A percentile compares a stretch with the other conserved stretches of the same genome.
Evolutionary conservation across 2,113 vertebrate genomes (phyloP).

Genomic region (Muntiacus reevesi): DNA sequence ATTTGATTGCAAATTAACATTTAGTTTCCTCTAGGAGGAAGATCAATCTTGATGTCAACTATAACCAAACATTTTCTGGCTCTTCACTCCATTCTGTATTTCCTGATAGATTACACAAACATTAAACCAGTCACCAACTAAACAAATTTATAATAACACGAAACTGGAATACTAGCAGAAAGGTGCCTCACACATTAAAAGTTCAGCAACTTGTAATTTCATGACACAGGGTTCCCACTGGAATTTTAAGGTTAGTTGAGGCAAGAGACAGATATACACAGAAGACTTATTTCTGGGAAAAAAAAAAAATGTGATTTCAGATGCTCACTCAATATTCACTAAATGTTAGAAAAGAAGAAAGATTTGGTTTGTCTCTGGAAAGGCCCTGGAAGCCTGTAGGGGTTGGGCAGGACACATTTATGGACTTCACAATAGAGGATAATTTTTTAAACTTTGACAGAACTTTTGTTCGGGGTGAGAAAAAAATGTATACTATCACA

Average conservation of each 20-base stretch:
- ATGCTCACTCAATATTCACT: neutral
- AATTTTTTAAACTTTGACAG: neutral
- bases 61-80: neutral
- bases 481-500: neutral
- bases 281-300: neutral
- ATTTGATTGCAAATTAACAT: neutral
- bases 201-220: neutral
- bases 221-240: neutral
- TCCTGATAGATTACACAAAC: neutral
- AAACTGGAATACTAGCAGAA: neutral
- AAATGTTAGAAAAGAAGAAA: slow-evolving; percentile 1
- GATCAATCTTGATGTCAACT: neutral
- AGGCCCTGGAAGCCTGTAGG: neutral
- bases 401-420: neutral
- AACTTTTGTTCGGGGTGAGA: neutral
- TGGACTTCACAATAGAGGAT: neutral
- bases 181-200: neutral
- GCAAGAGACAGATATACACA: neutral
- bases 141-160: neutral
- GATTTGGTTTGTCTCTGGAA: neutral
- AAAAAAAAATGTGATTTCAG: neutral
- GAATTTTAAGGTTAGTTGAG: neutral
- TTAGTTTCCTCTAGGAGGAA: neutral
- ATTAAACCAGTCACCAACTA: neutral
- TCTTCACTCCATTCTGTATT: neutral